A percentile compares a stretch with the other conserved stretches of the same genome.
Conservation (phyloP, 2,797 vertebrate genomes). For the Enteromius afrohamiltoni region DNA sequence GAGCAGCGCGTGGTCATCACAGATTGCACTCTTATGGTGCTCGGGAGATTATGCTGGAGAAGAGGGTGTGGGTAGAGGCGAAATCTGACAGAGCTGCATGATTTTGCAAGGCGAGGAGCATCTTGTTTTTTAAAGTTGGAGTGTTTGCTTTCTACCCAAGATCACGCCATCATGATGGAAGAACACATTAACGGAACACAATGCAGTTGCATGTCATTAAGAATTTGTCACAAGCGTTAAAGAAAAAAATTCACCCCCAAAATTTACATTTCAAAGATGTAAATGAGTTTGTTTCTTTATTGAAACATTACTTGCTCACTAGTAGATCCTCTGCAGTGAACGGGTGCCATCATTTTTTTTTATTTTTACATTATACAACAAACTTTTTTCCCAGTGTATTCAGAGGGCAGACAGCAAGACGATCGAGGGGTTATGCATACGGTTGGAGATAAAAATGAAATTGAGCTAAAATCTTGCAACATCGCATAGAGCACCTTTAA, state of each 20-base stretch:
- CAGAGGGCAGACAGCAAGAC: no score
- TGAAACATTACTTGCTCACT: neutral
- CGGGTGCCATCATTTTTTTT: neutral
- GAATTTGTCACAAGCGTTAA: neutral
- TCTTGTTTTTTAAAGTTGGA: conserved; percentile 14
- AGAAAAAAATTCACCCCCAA: neutral
- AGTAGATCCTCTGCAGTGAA: neutral
- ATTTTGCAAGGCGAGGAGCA: neutral
- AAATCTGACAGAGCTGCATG: neutral
- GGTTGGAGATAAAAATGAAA: no score
- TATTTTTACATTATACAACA: neutral
- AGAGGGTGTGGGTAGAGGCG: conserved; percentile 18
- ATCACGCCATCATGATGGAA: neutral
- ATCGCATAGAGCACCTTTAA: no score
- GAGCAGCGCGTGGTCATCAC: conserved; percentile 66
- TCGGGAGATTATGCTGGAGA: conserved; percentile 38
- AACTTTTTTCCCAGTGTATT: no score
- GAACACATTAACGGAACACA: neutral
- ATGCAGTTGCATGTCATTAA: neutral
- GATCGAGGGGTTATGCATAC: no score
- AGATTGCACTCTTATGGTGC: conserved; percentile 54
- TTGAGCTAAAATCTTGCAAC: no score
- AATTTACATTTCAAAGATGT: neutral
- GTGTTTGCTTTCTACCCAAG: neutral
- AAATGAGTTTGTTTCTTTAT: neutral